A percentile compares a stretch with the other conserved stretches of the same genome.
These are phyloP conservation scores for Polypedilum vanderplanki DNA, from an alignment of 1,140 invertebrate species.

Conservation along the genomic window DNA sequence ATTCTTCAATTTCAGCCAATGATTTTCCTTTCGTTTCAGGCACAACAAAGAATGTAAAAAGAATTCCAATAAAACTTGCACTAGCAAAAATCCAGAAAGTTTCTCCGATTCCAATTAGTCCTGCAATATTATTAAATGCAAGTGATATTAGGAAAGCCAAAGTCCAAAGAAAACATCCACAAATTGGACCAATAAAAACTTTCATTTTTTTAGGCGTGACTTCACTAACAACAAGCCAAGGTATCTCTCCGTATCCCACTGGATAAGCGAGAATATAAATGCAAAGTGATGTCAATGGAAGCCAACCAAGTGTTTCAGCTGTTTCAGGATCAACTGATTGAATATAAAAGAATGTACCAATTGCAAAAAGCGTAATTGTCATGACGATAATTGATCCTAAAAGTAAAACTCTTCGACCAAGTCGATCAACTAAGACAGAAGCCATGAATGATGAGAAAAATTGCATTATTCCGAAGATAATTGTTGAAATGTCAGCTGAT, in stretches of 20 bases:
- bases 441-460: slow-evolving; percentile 54
- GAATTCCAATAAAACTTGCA: slow-evolving; percentile 58
- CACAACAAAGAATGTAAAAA: slow-evolving; percentile 73
- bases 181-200: slow-evolving; percentile 58
- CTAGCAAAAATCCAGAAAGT: slow-evolving; percentile 72
- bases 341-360: slow-evolving; percentile 60
- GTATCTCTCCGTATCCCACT: slow-evolving; percentile 68
- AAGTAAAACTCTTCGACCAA: slow-evolving; percentile 65
- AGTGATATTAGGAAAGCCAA: slow-evolving; percentile 63
- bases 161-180: slow-evolving; percentile 63
- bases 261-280: slow-evolving; percentile 70
- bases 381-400: slow-evolving; percentile 56
- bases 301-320: slow-evolving; percentile 53
- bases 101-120: slow-evolving; percentile 35
- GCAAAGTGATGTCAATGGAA: slow-evolving; percentile 64
- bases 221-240: slow-evolving; percentile 73
- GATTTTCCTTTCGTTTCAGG: slow-evolving; percentile 88
- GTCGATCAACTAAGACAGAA: slow-evolving; percentile 63
- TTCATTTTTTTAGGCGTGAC: slow-evolving; percentile 70
- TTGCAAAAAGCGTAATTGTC: slow-evolving; percentile 51
- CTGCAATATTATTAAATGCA: slow-evolving; percentile 48
- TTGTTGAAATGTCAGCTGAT: slow-evolving; percentile 52
- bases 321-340: slow-evolving; percentile 45
- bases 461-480: slow-evolving; percentile 57
- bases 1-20: slow-evolving; percentile 70